Percentiles rank a stretch among this genome's conserved stretches.
Evolutionary conservation across 2,888 invertebrate species (phyloP).

Genomic region (Drosophila robusta): DNA sequence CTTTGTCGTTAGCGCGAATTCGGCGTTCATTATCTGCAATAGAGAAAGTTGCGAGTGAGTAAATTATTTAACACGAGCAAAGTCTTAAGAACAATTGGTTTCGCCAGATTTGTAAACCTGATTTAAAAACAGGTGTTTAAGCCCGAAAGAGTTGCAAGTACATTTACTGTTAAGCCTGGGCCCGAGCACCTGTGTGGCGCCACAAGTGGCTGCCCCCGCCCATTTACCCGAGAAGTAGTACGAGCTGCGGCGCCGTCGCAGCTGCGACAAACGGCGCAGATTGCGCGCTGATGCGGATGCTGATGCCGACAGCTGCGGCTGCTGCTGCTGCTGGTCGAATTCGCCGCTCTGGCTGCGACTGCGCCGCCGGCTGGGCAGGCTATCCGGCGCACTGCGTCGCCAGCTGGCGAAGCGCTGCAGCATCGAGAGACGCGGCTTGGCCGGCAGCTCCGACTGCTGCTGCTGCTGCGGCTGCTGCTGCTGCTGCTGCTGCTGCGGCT

Average conservation of each 20-base stretch:
- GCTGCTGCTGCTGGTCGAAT: slow-evolving; percentile 22
- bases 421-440: slow-evolving; percentile 39
- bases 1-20: slow-evolving; percentile 98
- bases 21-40: slow-evolving; percentile 96
- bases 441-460: background rate
- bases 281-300: slow-evolving; percentile 57
- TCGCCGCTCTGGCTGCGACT: slow-evolving; percentile 29
- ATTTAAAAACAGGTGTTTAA: no score
- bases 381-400: slow-evolving; percentile 49
- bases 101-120: no score
- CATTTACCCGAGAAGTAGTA: slow-evolving; percentile 84
- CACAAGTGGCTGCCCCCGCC: background rate
- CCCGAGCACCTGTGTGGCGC: no score
- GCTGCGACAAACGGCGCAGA: slow-evolving; percentile 81
- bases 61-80: background rate
- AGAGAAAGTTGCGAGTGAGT: slow-evolving; percentile 4
- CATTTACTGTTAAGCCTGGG: no score
- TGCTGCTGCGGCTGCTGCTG: background rate
- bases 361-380: slow-evolving; percentile 44
- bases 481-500: slow-evolving; percentile 44
- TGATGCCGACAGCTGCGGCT: slow-evolving; percentile 47
- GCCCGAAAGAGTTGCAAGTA: no score
- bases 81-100: no score
- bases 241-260: slow-evolving; percentile 83
- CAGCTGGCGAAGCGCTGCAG: slow-evolving; percentile 55